Base-by-base conservation (phyloP, 2,888 invertebrate genomes). In the Megastigmus dorsalis region DNA sequence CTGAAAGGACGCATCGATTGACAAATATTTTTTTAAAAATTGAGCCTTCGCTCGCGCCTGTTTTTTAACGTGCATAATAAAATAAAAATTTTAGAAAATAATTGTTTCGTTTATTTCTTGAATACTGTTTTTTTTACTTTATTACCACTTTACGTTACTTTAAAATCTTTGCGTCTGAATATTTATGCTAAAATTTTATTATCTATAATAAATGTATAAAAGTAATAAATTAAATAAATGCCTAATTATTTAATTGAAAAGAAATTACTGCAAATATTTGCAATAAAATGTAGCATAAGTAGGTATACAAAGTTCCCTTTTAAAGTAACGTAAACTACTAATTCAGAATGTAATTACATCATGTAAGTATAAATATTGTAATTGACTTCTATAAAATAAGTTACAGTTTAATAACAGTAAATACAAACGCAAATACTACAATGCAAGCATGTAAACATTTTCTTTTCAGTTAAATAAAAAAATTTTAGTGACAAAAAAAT, bases 21-120 rank as follows among this genome's bases (percentile, higher is more conserved):
- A 50, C 26, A 3, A 75, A 71, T 71, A 67, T 68, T 72, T 71
- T 62, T 52, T 68, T 5, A 68, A 74, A 54, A 70, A 57, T 69
- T 73, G 52, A 73, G 69, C 43, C 57, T 52, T 69, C 54, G 66
- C 67, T 73, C 59, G 52, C 68, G 76, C 69, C 76, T 73, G 73
- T 73, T 76, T 69, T 76, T 73, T 55, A 76, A 69, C 57, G 54
- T 73, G 73, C 65, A 76, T 73, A 73, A 75, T 68, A 76, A 76
- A 76, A 23, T 54, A 33, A 76, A n/a, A 68, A 73, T 60, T 63
- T 59, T 26, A 66, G 20, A 50, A 69, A 69, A 10, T 43, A 45
- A 6, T 38, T 48, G 52, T 23, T 20, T 50, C 23, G 1, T 10
- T 60, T 68, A 38, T 36, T 65, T 33, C 43, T 66, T 2, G 48